phyloP scores from a whole-genome alignment of 2,888 invertebrate species.

The Apamea epomidion region DNA sequence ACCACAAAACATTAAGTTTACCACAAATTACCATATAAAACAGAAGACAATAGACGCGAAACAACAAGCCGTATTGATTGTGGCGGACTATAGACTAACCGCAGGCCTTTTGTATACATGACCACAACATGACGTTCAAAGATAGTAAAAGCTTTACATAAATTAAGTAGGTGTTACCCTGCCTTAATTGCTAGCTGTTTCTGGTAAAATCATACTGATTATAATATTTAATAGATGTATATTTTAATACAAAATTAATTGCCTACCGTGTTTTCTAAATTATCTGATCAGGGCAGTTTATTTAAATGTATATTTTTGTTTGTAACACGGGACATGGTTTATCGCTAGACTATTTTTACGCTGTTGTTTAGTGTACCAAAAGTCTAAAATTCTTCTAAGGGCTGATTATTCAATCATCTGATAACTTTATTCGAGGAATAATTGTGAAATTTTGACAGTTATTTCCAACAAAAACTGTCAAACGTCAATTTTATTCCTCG shows the following conservation, averaged over 20 bases:
- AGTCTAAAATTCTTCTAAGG: too few species aligned
- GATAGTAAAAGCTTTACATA: conserved; percentile 33
- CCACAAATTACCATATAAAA: conserved; percentile 49
- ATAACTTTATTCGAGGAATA: too few species aligned
- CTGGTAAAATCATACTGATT: conserved; percentile 33
- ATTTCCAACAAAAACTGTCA: too few species aligned
- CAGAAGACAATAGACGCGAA: conserved; percentile 48
- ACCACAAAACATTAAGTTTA: conserved; percentile 54
- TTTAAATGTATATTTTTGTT: conserved; percentile 35
- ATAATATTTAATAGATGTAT: conserved; percentile 43
- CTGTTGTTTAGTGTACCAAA: background rate
- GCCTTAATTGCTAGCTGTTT: conserved; percentile 16
- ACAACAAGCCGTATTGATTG: conserved; percentile 54
- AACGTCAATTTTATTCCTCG: too few species aligned
- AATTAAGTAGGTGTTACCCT: conserved; percentile 4
- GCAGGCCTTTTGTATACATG: conserved; percentile 24
- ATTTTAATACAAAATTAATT: conserved; percentile 37
- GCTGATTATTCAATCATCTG: too few species aligned
- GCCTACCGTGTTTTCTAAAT: conserved; percentile 26
- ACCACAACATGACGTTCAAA: conserved; percentile 38
- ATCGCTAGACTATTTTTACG: background rate
- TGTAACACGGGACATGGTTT: background rate
- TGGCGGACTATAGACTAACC: conserved; percentile 44
- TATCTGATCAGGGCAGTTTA: conserved; percentile 28
- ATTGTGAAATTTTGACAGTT: too few species aligned